phyloP scores from a whole-genome alignment of 2,113 vertebrate genomes.

The Abramis brama region DNA sequence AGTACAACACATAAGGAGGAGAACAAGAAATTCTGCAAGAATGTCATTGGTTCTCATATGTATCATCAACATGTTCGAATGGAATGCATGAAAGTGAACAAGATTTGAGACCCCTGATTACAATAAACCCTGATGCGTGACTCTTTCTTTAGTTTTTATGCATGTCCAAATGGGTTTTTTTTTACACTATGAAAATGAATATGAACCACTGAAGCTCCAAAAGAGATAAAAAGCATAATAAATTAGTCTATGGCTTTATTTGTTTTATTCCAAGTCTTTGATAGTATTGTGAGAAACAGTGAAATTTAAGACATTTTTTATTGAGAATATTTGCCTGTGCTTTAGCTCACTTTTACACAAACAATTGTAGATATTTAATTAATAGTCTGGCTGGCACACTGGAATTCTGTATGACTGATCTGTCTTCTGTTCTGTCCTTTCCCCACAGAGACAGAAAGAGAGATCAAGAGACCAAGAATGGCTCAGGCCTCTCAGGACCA shows the following conservation, averaged over 20 bases:
- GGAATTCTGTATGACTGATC: conserved; percentile 56
- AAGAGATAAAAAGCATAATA: neutral
- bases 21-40: neutral
- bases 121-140: neutral
- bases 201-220: neutral
- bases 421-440: conserved; percentile 24
- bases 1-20: neutral
- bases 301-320: neutral
- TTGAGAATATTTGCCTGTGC: neutral
- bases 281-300: neutral
- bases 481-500: conserved; percentile 83
- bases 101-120: neutral
- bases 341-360: conserved; percentile 18
- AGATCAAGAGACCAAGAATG: conserved; percentile 71
- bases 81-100: neutral
- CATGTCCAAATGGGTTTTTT: neutral
- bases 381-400: conserved; percentile 1
- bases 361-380: conserved; percentile 40
- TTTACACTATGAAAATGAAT: neutral
- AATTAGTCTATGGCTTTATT: neutral
- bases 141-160: neutral
- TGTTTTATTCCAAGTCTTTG: neutral
- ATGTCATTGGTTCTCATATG: neutral
- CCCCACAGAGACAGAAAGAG: conserved; percentile 28
- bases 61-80: neutral